A percentile compares a stretch with the other conserved stretches of the same genome.
phyloP scores from a whole-genome alignment of 2,113 vertebrate species.

The Oreochromis spilurus region DNA sequence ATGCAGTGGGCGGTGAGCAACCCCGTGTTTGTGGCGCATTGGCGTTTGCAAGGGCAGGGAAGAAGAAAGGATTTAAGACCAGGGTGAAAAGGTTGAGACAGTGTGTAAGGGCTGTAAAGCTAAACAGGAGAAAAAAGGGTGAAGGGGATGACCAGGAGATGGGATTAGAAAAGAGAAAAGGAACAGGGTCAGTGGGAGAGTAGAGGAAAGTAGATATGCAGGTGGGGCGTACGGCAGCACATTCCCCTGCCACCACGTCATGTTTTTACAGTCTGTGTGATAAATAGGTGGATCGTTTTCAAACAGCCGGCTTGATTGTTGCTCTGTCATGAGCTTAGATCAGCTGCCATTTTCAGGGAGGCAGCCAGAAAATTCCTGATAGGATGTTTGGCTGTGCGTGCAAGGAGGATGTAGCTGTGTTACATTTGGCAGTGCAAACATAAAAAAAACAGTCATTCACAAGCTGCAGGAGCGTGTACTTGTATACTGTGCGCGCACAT shows the following conservation, averaged over 20 bases:
- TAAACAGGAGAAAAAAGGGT: neutral
- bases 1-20: neutral
- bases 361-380: constrained; percentile 42
- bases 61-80: neutral
- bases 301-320: constrained; percentile 24
- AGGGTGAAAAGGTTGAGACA: neutral
- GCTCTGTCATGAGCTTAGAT: constrained; percentile 32
- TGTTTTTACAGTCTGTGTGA: constrained; percentile 38
- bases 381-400: constrained; percentile 32
- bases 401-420: constrained; percentile 38
- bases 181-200: neutral
- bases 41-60: neutral
- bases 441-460: constrained; percentile 4
- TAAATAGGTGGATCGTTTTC: constrained; percentile 44
- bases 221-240: constrained; percentile 15
- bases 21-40: neutral
- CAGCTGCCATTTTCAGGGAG: constrained; percentile 26
- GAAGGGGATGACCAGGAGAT: neutral
- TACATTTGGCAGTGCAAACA: constrained; percentile 29
- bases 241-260: constrained; percentile 50
- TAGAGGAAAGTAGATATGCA: neutral
- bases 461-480: neutral
- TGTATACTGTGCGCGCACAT: neutral
- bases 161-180: neutral
- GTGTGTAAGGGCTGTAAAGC: neutral